Percentiles rank a stretch among this genome's conserved stretches.
Conservation (phyloP, 2,888 invertebrate species). For the Drosophila mettleri region DNA sequence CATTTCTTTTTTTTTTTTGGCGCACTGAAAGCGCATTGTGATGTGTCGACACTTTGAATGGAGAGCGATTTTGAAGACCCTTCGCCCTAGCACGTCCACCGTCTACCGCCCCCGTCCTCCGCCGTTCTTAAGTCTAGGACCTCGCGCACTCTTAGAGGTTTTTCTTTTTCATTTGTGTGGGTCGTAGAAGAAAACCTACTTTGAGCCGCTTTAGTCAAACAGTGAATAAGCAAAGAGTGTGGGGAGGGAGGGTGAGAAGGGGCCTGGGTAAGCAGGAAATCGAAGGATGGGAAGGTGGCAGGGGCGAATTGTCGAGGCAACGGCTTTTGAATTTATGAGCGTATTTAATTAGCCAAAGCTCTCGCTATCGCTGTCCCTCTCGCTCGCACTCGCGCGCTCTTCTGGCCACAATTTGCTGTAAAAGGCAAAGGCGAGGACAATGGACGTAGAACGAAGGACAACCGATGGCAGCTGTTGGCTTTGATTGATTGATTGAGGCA, state of each 20-base stretch:
- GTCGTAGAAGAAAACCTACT: conserved; percentile 10
- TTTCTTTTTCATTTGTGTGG: neutral
- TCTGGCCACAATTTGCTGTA: conserved; percentile 44
- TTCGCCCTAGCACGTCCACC: neutral
- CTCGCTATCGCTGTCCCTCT: conserved; percentile 6
- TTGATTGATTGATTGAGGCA: conserved; percentile 80
- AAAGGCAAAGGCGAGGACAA: conserved; percentile 6
- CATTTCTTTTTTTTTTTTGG: conserved; percentile 5
- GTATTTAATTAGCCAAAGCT: conserved; percentile 72
- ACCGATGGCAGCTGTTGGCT: conserved; percentile 62
- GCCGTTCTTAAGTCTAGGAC: neutral
- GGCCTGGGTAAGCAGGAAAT: conserved; percentile 1
- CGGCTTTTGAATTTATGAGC: conserved; percentile 76
- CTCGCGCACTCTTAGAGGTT: neutral
- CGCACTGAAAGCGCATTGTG: conserved; percentile 50
- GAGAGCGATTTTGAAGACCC: conserved; percentile 20
- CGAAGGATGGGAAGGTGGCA: neutral
- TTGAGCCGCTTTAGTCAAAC: conserved; percentile 47
- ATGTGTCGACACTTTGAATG: conserved; percentile 41
- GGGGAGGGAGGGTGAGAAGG: no score
- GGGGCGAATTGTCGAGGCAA: conserved; percentile 5
- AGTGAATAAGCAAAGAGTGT: conserved; percentile 23
- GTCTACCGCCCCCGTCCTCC: neutral
- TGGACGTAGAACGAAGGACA: conserved; percentile 16
- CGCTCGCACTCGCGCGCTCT: conserved; percentile 25